phyloP scores from a whole-genome alignment of 2,888 invertebrate species.

The Kryphioiulus occultus region DNA sequence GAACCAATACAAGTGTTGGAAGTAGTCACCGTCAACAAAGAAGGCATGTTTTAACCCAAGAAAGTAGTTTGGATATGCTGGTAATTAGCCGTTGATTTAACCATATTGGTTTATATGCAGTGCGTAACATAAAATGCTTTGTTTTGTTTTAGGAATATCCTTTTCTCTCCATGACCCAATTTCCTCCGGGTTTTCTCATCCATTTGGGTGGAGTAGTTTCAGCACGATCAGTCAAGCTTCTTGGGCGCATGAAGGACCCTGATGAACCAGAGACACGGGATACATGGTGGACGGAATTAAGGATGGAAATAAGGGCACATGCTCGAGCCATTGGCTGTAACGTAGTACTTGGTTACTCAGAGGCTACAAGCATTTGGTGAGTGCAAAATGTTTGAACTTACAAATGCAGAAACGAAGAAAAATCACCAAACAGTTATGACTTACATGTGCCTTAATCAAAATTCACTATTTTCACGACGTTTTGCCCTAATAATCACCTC shows the following conservation, averaged over 20 bases:
- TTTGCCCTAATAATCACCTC: too few relatives aligned
- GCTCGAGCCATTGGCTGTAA: conserved; percentile 91
- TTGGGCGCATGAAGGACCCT: conserved; percentile 80
- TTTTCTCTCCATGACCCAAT: conserved; percentile 89
- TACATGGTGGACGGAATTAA: conserved; percentile 95
- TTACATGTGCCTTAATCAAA: too few relatives aligned
- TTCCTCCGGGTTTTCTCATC: conserved; percentile 86
- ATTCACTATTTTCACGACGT: too few relatives aligned
- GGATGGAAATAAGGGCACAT: conserved; percentile 94
- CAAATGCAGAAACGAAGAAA: too few relatives aligned
- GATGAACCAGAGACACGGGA: conserved; percentile 92
- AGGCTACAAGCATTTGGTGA: conserved; percentile 90
- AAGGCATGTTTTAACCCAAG: conserved; percentile 57
- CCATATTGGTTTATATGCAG: neutral
- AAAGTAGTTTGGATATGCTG: conserved; percentile 79
- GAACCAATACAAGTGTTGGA: neutral
- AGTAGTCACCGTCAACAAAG: conserved; percentile 26
- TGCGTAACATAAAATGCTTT: neutral
- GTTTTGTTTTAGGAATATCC: conserved; percentile 76
- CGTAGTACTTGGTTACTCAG: conserved; percentile 92
- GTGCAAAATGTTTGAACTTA: neutral
- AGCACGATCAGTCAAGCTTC: conserved; percentile 81
- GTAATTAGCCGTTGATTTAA: conserved; percentile 56
- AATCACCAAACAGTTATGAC: too few relatives aligned
- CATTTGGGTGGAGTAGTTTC: conserved; percentile 88